A percentile compares a stretch with the other conserved stretches of the same genome.
These are phyloP conservation scores for Chymomyza fuscimana DNA, from an alignment of 2,888 invertebrate species.

Conservation along the genomic window DNA sequence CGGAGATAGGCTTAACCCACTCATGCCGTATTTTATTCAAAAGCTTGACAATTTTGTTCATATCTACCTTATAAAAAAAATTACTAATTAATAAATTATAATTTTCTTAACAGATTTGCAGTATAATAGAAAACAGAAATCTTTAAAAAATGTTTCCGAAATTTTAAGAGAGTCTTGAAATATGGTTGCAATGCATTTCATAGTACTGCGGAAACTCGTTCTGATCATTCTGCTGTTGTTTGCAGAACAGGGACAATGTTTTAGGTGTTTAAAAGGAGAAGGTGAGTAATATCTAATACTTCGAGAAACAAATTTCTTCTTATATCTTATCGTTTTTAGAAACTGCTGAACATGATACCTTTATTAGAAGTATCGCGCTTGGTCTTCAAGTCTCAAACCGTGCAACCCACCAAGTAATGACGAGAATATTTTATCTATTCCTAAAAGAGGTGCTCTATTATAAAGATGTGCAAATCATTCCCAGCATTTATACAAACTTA, in stretches of 20 bases:
- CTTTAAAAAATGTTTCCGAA: neutral
- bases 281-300: neutral
- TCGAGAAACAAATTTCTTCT: neutral
- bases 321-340: constrained; percentile 20
- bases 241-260: neutral
- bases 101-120: neutral
- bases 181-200: neutral
- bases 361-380: constrained; percentile 39
- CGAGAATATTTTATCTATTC: constrained; percentile 83
- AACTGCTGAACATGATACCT: constrained; percentile 2
- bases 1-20: too few species aligned
- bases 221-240: neutral
- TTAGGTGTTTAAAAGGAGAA: neutral
- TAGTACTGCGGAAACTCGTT: neutral
- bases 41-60: too few species aligned
- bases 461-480: constrained; percentile 79
- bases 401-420: constrained; percentile 82
- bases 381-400: constrained; percentile 82
- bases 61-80: too few species aligned
- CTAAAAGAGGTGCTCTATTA: constrained; percentile 81
- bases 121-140: neutral
- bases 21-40: too few species aligned
- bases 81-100: too few species aligned
- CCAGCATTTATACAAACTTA: constrained; percentile 40
- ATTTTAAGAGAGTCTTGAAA: neutral